Evolutionary conservation across 2,888 invertebrate genomes (phyloP).

Genomic region (Caenorhabditis sp.): DNA sequence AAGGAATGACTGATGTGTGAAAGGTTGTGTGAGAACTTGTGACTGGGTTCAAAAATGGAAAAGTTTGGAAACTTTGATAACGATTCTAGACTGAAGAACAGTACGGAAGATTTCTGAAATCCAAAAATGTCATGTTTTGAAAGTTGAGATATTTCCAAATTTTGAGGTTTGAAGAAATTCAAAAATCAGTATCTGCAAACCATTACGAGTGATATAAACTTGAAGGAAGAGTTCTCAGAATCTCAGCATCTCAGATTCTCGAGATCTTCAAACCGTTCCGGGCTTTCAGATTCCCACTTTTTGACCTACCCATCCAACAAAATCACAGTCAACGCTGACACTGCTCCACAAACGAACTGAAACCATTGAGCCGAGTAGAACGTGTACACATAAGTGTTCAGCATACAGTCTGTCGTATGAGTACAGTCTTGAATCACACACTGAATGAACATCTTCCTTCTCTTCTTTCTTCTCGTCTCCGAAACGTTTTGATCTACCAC

Average conservation of each 20-base stretch:
- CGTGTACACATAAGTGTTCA: slow-evolving; percentile 53
- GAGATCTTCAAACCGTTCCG: too few species aligned
- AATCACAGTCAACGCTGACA: slow-evolving; percentile 53
- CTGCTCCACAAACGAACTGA: slow-evolving; percentile 57
- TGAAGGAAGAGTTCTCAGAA: too few species aligned
- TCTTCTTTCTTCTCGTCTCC: slow-evolving; percentile 10
- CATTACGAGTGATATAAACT: too few species aligned
- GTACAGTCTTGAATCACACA: slow-evolving; percentile 62
- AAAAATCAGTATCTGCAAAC: too few species aligned
- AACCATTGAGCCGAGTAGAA: slow-evolving; percentile 54
- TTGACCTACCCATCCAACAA: slow-evolving; percentile 48
- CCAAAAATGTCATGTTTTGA: too few species aligned
- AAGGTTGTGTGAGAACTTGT: not conserved
- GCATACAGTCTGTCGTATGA: slow-evolving; percentile 52
- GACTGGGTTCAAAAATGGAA: not conserved
- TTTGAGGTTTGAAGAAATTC: too few species aligned
- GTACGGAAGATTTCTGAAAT: too few species aligned
- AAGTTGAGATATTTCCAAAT: too few species aligned
- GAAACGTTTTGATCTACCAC: slow-evolving; percentile 39
- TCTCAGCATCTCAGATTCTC: too few species aligned
- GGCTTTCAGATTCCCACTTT: not conserved
- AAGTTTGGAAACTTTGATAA: not conserved
- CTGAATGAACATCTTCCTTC: slow-evolving; percentile 60
- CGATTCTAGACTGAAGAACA: too few species aligned
- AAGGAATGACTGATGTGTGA: not conserved